Evolutionary conservation across 2,888 invertebrate genomes (phyloP), one percentile per base, ranked within the genome.

Genomic region (Xylota sylvarum): DNA sequence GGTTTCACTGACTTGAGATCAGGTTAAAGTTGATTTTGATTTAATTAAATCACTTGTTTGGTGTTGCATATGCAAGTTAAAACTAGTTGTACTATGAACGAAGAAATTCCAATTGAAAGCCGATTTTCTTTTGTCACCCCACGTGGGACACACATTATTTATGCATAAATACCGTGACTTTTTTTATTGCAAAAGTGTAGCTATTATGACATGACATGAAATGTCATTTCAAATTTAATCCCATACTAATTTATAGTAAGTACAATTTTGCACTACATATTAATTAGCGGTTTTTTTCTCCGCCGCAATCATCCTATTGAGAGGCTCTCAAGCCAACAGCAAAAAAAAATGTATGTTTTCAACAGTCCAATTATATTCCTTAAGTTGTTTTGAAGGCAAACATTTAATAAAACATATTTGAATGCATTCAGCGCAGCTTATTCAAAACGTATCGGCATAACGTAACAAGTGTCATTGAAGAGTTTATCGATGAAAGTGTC

Each of bases 391-490:
- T 27, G 69, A 69, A 69, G 55, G 55, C 32, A 30, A 56, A 17
- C 40, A 40, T 52, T 52, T 43, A 55, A 69, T 40, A 69, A n/a
- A n/a, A n/a, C n/a, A 56, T 43, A 40, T 17, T 40, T 43, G 19
- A 32, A 14, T 40, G 43, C 60, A 40, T 43, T 60, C 23, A 14
- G 9, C 23, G 30, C 32, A 14, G 7, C 55, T 55, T 55, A 27
- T 69, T 55, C 14, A 52, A 55, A 40, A 55, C 40, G 69, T 69
- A 69, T 55, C 27, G 27, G 55, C 17, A 55, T 40, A 55, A 55
- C 14, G 69, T 55, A 69, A 69, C 43, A 55, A 52, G 52, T 55
- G 55, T 55, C 69, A 69, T 69, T 69, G 69, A 69, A 27, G 35
- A 27, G 37, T 69, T 27, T 55, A 55, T 56, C 69, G 35, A 55